Evolutionary conservation across 2,888 invertebrate species (phyloP), one percentile per base, ranked within the genome.

Genomic region (Thymelicus acteon): DNA sequence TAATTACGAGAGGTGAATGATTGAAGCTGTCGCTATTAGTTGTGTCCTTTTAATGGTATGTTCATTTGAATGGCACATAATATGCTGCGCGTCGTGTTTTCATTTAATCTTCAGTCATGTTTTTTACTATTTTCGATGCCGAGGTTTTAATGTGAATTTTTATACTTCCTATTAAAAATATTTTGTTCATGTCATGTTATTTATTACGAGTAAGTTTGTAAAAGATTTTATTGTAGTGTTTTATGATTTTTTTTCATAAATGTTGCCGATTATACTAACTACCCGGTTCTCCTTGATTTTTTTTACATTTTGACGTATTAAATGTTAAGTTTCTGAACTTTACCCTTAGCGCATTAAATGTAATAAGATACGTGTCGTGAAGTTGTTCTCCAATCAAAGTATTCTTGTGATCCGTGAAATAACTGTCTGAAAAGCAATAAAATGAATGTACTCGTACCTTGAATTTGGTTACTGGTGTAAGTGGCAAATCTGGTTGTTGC

Each of bases 1-100:
- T 40, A 60, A 57, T 44, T 57, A 62, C 48, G 47, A 58, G 58
- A 63, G 64, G 63, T 70, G 67, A 39, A 60, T 67, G 73, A 71
- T 69, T 64, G 72, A 72, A 74, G 73, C 75, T 77, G 75, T 76
- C 73, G 77, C 75, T 75, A 73, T 73, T 57, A 72, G 72, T 71
- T 71, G 62, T 73, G 72, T 72, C 67, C 62, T 39, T 71, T 71
- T 49, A 44, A 64, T 44, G 54, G 54, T 19, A 24, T 54, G 40
- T 65, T 24, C 19, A 57, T 31, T 57, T 57, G 31, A 57, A 40
- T 58, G 63, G 40, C 58, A 49, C 39, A 64, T 63, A 64, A 49
- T 19, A 19, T 19, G 70, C 64, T 40, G 58, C 64, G 64, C 70
- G 49, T 48, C 64, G 64, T 70, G 70, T 60, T 64, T 64, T 37